Evolutionary conservation across 2,113 vertebrate genomes (phyloP), one percentile per base, ranked within the genome.

Genomic region (Mesocricetus auratus): DNA sequence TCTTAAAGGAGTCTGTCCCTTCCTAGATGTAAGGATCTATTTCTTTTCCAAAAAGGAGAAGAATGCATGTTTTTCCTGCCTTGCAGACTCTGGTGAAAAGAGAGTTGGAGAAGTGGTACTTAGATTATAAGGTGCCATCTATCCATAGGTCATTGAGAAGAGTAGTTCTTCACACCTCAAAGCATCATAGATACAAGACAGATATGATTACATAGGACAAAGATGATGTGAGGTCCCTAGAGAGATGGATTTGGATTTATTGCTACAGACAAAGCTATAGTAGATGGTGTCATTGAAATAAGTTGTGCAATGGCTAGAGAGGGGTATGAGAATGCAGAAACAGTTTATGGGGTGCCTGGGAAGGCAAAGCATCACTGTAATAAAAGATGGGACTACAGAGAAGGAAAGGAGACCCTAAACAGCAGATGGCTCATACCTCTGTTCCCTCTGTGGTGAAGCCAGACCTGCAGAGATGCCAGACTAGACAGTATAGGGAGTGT

Each of bases 31-130:
- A 53, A 90, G 19, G n/a, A 33, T 81, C 2, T 1, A 12, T 60
- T 73, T 91, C 39, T 86, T 92, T 86, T 53, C 73, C 56, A 87
- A 86, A 91, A 31, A 69, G 24, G 47, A 88, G 22, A 89, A 73
- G 26, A 22, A 8, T 24, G 13, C 1, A 26, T 31, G 56, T 39
- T 53, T 22, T 91, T 92, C 31, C 45, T 90, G 58, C 13, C 50
- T 94, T 2, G 2, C 10, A 68, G 19, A n/a, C 29, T 36, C 50
- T 91, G 36, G 33, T 62, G 31, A 91, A 91, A 69, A 3, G 39
- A 75, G 47, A 24, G 16, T 4, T 62, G 29, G 31, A 33, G 39
- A 77, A 77, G 29, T 73, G 29, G 12, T 88, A 75, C 93, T 47
- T 11, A 83, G 39, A 83, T 21, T 45, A 66, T 3, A 26, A 79